Conservation (phyloP, 2,113 vertebrate species). For the Trogon melanurus region DNA sequence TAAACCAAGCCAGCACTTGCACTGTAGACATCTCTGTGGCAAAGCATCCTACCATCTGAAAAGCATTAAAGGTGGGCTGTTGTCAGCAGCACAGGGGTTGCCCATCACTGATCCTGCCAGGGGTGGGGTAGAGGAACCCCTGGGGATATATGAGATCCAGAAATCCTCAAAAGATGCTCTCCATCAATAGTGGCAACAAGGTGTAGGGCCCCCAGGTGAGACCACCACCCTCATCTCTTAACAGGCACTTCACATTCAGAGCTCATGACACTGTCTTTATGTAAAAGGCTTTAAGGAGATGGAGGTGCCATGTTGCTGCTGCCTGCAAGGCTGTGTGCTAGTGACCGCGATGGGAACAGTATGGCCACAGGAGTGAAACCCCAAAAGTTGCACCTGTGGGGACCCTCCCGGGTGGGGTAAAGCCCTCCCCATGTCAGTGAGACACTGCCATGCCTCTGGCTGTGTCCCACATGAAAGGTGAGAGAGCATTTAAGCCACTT, state of each 20-base stretch:
- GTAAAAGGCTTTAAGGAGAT: neutral
- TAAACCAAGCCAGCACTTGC: neutral
- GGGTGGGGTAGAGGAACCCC: neutral
- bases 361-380: rapidly evolving
- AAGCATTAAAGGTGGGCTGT: neutral
- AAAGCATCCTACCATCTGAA: neutral
- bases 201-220: neutral
- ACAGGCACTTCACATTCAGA: neutral
- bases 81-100: neutral
- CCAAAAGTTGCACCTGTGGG: rapidly evolving
- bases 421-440: rapidly evolving
- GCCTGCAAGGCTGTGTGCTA: neutral
- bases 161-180: neutral
- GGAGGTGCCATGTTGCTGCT: neutral
- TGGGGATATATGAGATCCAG: no score
- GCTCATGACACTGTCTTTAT: neutral
- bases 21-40: neutral
- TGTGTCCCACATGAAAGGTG: neutral
- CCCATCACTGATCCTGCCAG: neutral
- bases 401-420: rapidly evolving
- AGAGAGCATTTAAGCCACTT: neutral
- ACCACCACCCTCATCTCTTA: neutral
- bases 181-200: neutral
- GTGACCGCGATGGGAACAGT: neutral
- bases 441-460: neutral